Evolutionary conservation across 2,113 vertebrate genomes (phyloP), one percentile per base, ranked within the genome.

Genomic region (Synchiropus splendidus): DNA sequence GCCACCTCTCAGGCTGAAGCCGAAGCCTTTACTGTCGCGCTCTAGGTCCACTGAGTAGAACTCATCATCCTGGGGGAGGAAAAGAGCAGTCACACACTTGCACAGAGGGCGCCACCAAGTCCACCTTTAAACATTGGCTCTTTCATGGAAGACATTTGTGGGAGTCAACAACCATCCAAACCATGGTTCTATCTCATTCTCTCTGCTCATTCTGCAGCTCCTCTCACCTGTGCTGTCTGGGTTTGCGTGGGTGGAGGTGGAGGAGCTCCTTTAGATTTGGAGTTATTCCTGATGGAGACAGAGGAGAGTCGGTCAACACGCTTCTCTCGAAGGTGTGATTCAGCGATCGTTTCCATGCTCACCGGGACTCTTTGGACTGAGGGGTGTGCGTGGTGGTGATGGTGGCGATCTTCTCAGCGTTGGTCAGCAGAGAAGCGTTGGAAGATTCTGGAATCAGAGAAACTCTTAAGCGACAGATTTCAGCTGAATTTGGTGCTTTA

Each of bases 1-100:
- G 2, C 95, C 95, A 1, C 95, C 95, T 75, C 95, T 82, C 65
- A 99, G 87, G 48, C 95, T 98, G 55, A 99, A 99, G 49, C 95
- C 95, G 67, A 98, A 99, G 9, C 95, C 95, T 83, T 97, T 99
- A 70, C 84, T 85, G 82, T 94, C 95, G 65, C 92, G 85, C 77
- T 99, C 95, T 18, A 99, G 83, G 68, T 99, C 95, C 75, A 98
- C 95, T 27, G 92, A 91, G 58, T 98, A 99, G 75, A 93, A 92
- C 49, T 98, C 95, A 45, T 90, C 89, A 45, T 99, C 95, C 88
- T 94, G 42, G 54, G 74, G 67, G 39, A 75, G n/a, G 34, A 68
- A 67, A 41, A 40, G 76, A 42, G 30, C 21, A n/a, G n/a, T n/a
- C n/a, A n/a, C n/a, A n/a, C n/a, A n/a, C n/a, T n/a, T n/a, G n/a